Evolutionary conservation across 2,113 vertebrate genomes (phyloP).

Genomic region (Falco punctatus): DNA sequence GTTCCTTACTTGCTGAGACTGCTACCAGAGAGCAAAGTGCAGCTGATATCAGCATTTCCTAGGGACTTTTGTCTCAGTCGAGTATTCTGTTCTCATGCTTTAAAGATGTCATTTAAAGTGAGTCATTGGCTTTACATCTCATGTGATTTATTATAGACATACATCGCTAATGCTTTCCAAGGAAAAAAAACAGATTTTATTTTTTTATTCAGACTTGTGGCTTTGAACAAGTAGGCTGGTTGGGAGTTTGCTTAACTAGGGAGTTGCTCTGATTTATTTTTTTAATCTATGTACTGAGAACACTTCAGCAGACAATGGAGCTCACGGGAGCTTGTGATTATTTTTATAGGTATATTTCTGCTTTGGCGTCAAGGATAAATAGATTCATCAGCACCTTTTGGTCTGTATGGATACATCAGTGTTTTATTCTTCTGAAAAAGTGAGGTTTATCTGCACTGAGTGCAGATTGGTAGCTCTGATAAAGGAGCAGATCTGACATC

Average conservation of each 20-base stretch:
- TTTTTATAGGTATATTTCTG: background rate
- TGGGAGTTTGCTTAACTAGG: background rate
- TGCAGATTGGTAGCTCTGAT: background rate
- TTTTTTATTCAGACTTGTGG: background rate
- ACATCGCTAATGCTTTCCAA: background rate
- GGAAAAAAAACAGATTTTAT: background rate
- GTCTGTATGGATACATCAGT: background rate
- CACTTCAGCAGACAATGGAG: background rate
- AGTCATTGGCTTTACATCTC: constrained; percentile 40
- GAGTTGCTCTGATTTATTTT: constrained; percentile 15
- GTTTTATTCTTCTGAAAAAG: background rate
- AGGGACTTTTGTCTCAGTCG: background rate
- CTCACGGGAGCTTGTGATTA: background rate
- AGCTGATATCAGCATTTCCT: background rate
- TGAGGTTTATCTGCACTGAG: background rate
- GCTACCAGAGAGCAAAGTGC: constrained; percentile 22
- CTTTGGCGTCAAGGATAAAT: background rate
- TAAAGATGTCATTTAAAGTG: constrained; percentile 7
- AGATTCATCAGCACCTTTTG: background rate
- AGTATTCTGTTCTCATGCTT: background rate
- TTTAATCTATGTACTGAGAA: background rate
- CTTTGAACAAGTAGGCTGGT: background rate
- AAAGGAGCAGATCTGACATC: background rate
- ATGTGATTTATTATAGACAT: background rate
- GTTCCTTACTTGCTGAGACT: background rate